A percentile compares a stretch with the other conserved stretches of the same genome.
phyloP scores from a whole-genome alignment of 2,113 vertebrate genomes.

The Aythya baeri region DNA sequence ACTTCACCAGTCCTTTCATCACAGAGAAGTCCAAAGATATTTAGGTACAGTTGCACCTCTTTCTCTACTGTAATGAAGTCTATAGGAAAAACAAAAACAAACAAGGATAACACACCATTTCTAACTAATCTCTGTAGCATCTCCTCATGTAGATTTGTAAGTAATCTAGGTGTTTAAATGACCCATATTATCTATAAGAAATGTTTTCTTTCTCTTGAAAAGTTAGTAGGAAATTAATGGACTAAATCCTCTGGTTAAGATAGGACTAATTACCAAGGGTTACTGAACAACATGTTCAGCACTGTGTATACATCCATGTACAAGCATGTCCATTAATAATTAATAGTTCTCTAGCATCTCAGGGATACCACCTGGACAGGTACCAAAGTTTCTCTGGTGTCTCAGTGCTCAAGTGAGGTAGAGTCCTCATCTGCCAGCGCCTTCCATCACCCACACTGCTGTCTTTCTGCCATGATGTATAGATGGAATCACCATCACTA shows the following conservation, averaged over 20 bases:
- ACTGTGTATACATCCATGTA: not conserved
- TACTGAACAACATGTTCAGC: not conserved
- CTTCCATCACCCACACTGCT: not conserved
- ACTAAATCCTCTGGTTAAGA: not conserved
- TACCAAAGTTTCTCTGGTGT: not conserved
- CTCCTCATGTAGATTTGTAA: not conserved
- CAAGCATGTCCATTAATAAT: not conserved
- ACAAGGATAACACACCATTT: not conserved
- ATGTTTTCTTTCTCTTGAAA: not conserved
- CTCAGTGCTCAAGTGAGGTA: not conserved
- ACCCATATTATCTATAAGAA: not conserved
- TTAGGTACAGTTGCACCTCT: not conserved
- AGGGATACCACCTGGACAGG: not conserved
- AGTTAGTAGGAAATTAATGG: not conserved
- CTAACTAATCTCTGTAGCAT: not conserved
- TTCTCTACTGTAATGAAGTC: not conserved
- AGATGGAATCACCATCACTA: not conserved
- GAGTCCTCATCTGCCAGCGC: not conserved
- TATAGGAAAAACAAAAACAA: not conserved
- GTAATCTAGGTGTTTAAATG: not conserved
- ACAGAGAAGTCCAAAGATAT: not conserved
- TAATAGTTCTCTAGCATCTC: not conserved
- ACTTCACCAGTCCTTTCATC: not conserved
- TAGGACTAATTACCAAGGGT: not conserved
- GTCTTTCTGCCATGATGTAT: not conserved